Base-by-base conservation (phyloP, 2,113 vertebrate genomes). In the Meles meles region DNA sequence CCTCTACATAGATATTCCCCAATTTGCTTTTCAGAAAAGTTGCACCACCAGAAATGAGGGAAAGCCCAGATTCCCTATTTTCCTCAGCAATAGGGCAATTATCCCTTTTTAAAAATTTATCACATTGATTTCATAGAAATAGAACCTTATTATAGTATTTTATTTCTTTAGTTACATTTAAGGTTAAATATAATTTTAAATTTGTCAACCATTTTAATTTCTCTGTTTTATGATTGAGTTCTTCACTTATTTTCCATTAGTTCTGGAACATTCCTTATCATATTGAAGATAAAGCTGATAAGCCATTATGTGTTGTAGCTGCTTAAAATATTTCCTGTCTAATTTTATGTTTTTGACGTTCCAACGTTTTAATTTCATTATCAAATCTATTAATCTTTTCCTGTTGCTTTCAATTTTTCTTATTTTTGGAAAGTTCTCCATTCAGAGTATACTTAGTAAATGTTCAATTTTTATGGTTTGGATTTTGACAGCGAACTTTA, bases 361-460 rank as follows among this genome's bases (percentile, higher is more conserved):
- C 20, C 37, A 72, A 74, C 74, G 15, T 90, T 71, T 94, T 59
- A 90, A 93, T 90, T 93, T 76, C 59, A 93, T 87, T 87, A 82
- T 82, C 49, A 90, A 39, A 65, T 82, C 34, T 87, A 49, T 86
- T 65, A 8, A 85, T 80, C 4, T 31, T 79, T 92, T 82, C 29
- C 69, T 89, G 13, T 37, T 90, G 65, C 65, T 69, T 87, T 82
- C 72, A 42, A 27, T 87, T 87, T 93, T 15, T 57, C 55, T 89
- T 42, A 72, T 47, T 49, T 47, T 85, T 86, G 47, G 20, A 34
- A 74, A 76, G 15, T 65, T 89, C 49, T 69, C 76, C 42, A 85
- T 74, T 95, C 23, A 86, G 31, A 97, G n/a, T 87, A 69, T 67
- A 87, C 34, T 81, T 77, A 65, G 17, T 79, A 82, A 86, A 81